Base-by-base conservation (phyloP, 2,797 vertebrate genomes). In the Acipenser oxyrinchus region DNA sequence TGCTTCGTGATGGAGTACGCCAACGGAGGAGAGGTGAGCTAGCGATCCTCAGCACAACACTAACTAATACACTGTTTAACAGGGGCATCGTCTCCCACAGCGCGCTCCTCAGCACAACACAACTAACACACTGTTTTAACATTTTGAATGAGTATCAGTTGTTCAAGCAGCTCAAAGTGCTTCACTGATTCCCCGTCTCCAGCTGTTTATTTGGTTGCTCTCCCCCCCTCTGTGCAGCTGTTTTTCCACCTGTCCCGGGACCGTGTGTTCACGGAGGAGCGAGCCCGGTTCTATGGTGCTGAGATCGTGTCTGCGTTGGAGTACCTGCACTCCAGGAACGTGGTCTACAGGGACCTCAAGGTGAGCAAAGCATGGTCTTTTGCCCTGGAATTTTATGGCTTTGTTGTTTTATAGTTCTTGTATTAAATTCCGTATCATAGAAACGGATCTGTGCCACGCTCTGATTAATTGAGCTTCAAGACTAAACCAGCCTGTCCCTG, bases 1-100 rank as follows among this genome's bases (percentile, higher is more conserved):
- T 98, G 95, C 84, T 98, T 98, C 6, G 95, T 98, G 74, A 98
- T 98, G 95, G 95, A 98, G 71, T 98, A 98, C 0, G 95, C 94
- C 79, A 98, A 97, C 0, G 95, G 95, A 0, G 95, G 95, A n/a
- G 95, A 98, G 89, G 95, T 96, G 79, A 73, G 89, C 74, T 48
- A 60, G 69, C 9, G 18, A 10, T n/a, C 10, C 12, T 63, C 6
- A n/a, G 11, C 2, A 8, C n/a, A 49, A n/a, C 10, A 11, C 48
- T 13, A 6, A 49, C 37, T 48, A 49, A 7, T 10, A 6, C 61
- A 12, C 61, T 7, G 37, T 37, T 37, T 37, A 37, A 37, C 37
- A 37, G 37, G 37, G 5, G 37, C 37, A 37, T 4, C 5, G 37
- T 37, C 37, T 37, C 37, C 37, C 37, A 37, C 37, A 37, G 37